Percentiles rank a stretch among this genome's conserved stretches.
Evolutionary conservation across 2,888 invertebrate species (phyloP).

Genomic region (Lutraria lutraria): DNA sequence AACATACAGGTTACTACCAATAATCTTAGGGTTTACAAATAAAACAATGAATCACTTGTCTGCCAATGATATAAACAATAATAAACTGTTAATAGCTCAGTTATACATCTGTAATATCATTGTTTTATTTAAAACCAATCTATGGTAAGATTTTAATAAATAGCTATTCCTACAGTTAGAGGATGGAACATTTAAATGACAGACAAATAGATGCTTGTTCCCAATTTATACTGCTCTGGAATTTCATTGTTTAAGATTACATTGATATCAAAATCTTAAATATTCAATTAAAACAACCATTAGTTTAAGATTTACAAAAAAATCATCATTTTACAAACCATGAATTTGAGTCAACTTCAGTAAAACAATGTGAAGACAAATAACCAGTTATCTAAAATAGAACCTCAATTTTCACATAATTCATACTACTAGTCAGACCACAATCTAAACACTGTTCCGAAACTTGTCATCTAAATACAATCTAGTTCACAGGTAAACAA

Average conservation of each 20-base stretch:
- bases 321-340: neutral
- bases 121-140: neutral
- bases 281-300: neutral
- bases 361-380: neutral
- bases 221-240: neutral
- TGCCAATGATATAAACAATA: too few relatives aligned
- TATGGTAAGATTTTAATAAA: neutral
- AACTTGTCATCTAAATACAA: neutral
- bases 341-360: neutral
- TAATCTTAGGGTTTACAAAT: too few relatives aligned
- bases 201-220: neutral
- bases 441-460: neutral
- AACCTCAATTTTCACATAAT: neutral
- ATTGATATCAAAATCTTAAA: neutral
- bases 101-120: neutral
- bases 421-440: neutral
- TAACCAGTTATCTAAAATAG: neutral
- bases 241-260: neutral
- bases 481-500: neutral
- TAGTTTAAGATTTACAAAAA: neutral
- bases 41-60: too few relatives aligned
- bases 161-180: neutral
- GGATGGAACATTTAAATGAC: neutral
- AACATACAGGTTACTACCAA: neutral
- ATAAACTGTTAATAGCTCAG: too few relatives aligned